Evolutionary conservation across 1,140 invertebrate species (phyloP).

Genomic region (Leptinotarsa undecemlineata): DNA sequence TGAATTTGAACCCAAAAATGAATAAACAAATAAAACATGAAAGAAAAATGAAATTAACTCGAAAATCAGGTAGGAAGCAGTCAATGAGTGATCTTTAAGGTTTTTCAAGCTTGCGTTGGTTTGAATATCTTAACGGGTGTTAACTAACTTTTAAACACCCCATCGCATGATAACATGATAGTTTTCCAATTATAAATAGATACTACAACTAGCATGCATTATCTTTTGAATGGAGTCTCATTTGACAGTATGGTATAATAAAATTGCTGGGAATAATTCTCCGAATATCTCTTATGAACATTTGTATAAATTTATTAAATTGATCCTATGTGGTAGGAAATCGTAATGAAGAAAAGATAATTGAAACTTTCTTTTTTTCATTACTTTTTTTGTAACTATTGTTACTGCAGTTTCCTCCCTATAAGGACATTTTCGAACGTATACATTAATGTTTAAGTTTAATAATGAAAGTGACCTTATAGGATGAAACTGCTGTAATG

Average conservation of each 20-base stretch:
- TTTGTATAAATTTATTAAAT: not conserved
- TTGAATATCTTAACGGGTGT: slow-evolving; percentile 5
- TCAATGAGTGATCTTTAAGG: slow-evolving; percentile 30
- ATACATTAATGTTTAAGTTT: no score
- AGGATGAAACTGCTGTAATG: no score
- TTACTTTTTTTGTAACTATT: no score
- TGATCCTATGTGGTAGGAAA: no score
- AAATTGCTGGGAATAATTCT: not conserved
- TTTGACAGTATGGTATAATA: not conserved
- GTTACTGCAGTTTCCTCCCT: no score
- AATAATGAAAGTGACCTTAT: no score
- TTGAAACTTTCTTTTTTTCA: no score
- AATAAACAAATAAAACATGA: slow-evolving; percentile 31
- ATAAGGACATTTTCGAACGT: no score
- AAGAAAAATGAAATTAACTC: slow-evolving; percentile 34
- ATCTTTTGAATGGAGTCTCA: not conserved
- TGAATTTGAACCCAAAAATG: slow-evolving; percentile 25
- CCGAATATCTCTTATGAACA: not conserved
- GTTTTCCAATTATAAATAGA: not conserved
- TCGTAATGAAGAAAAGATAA: no score
- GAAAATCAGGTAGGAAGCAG: slow-evolving; percentile 38
- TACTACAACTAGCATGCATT: not conserved
- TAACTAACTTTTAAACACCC: slow-evolving; percentile 15
- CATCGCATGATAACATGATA: not conserved
- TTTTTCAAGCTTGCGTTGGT: slow-evolving; percentile 23